Base-by-base conservation (phyloP, 2,113 vertebrate genomes). In the Pluvialis apricaria region DNA sequence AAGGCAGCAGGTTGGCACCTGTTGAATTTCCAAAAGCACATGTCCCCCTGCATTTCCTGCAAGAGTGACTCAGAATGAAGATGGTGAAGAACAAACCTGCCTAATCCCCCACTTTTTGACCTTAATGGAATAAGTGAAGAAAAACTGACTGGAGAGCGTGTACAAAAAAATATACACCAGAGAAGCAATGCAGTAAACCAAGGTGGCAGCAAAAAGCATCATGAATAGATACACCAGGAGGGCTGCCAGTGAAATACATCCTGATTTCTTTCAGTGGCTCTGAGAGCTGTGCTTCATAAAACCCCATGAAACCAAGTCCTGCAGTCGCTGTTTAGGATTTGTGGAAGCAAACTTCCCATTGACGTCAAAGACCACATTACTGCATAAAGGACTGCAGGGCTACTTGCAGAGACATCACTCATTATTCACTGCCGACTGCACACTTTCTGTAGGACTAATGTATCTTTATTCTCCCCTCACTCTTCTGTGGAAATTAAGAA, bases 331-430 rank as follows among this genome's bases (percentile, higher is more conserved):
- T 47, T 70, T n/a, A 81, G 92, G 64, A 92, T 91, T 49, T 84
- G 83, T 58, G 34, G 73, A 87, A 93, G 51, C 20, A 78, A 72
- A 71, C n/a, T 81, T 86, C 51, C n/a, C n/a, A 81, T 5, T 96
- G 86, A 86, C 13, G 8, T 97, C 86, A 95, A 92, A 94, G 49
- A 54, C 24, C 45, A 42, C 12, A 2, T 81, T 90, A 86, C 82
- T 29, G 82, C 60, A 77, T n/a, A 81, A 86, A 92, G 28, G 60
- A 81, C 64, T 88, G 77, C 68, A 86, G 92, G 38, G 42, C 60
- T 70, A 31, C 80, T 94, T 73, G 51, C 65, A 91, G 86, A 90
- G 40, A 78, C 18, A 86, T 80, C 34, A 31, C 44, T 86, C 71
- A 73, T 83, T 83, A 86, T 68, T 93, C 68, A 65, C 58, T 66